Evolutionary conservation across 1,140 invertebrate species (phyloP).

Genomic region (Caenorhabditis remanei): DNA sequence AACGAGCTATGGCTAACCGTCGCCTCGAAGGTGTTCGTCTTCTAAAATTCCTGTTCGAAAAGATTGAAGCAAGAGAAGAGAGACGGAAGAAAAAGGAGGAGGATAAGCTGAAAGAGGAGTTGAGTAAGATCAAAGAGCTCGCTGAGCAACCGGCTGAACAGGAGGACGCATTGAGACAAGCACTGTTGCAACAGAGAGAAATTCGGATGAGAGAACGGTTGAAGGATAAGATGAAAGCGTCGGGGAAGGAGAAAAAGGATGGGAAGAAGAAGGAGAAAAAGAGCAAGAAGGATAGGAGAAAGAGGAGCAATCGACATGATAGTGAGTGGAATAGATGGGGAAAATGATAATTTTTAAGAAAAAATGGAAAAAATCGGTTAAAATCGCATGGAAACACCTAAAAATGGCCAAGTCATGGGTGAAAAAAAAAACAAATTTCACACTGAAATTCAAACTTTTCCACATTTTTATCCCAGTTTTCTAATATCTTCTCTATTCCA

Average conservation of each 20-base stretch:
- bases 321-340: neutral
- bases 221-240: slow-evolving; percentile 41
- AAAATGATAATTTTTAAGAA: too few species aligned
- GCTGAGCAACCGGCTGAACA: slow-evolving; percentile 49
- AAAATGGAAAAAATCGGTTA: too few species aligned
- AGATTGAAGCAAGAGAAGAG: slow-evolving; percentile 51
- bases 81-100: slow-evolving; percentile 31
- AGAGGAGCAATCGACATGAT: slow-evolving; percentile 12
- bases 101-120: slow-evolving; percentile 32
- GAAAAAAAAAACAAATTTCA: too few species aligned
- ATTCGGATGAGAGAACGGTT: slow-evolving; percentile 33
- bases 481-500: too few species aligned
- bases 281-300: neutral
- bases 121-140: slow-evolving; percentile 32
- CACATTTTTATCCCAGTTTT: too few species aligned
- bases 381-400: too few species aligned
- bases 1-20: neutral
- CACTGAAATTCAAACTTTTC: too few species aligned
- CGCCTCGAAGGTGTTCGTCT: slow-evolving; percentile 59
- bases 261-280: neutral
- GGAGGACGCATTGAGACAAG: slow-evolving; percentile 51
- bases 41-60: slow-evolving; percentile 50
- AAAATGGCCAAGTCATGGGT: too few species aligned
- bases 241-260: neutral
- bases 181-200: slow-evolving; percentile 30